Percentiles rank a stretch among this genome's conserved stretches.
These are phyloP conservation scores for Holocentrus rufus DNA, from an alignment of 2,797 vertebrate genomes.

Conservation along the genomic window DNA sequence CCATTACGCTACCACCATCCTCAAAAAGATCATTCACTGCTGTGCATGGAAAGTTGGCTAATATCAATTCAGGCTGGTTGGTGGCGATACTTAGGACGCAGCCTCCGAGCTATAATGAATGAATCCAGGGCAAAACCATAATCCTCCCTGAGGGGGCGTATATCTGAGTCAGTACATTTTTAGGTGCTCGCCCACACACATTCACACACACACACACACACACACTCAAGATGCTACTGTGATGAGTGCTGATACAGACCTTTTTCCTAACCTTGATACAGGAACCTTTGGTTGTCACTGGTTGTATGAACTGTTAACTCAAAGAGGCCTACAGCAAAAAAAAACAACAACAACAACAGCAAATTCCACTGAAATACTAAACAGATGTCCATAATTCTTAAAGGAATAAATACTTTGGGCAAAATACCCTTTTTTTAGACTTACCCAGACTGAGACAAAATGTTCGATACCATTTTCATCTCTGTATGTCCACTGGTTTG, in stretches of 20 bases:
- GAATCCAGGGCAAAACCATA: constrained; percentile 34
- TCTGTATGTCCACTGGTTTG: too few relatives aligned
- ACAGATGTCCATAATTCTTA: too few relatives aligned
- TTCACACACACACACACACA: background rate
- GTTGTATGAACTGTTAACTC: too few relatives aligned
- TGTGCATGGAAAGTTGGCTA: constrained; percentile 36
- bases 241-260: constrained; percentile 20
- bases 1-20: constrained; percentile 13
- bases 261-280: too few relatives aligned
- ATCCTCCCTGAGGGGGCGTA: constrained; percentile 32
- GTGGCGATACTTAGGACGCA: constrained; percentile 27
- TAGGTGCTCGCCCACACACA: constrained; percentile 7
- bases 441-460: too few relatives aligned
- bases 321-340: too few relatives aligned
- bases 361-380: too few relatives aligned
- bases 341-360: too few relatives aligned
- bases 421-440: too few relatives aligned
- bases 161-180: constrained; percentile 41
- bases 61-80: constrained; percentile 18
- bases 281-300: too few relatives aligned
- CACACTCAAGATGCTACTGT: constrained; percentile 4
- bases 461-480: too few relatives aligned
- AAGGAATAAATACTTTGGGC: too few relatives aligned
- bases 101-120: constrained; percentile 27
- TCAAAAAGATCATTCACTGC: constrained; percentile 31